phyloP scores from a whole-genome alignment of 2,113 vertebrate species.

The Vidua chalybeata region DNA sequence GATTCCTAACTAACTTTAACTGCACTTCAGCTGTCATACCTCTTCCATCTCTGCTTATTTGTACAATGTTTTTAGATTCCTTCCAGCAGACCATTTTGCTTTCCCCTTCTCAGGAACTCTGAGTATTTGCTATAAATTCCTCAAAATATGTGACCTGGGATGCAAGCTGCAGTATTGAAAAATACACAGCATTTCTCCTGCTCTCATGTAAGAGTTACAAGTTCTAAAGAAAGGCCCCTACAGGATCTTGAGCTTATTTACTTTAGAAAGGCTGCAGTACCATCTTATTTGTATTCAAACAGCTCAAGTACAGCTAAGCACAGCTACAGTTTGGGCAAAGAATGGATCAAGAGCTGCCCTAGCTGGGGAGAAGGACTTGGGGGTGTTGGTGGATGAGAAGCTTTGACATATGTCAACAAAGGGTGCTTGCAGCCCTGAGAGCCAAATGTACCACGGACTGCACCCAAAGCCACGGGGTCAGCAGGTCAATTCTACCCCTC shows the following conservation, averaged over 20 bases:
- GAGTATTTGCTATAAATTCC: background rate
- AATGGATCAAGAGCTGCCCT: rapidly evolving
- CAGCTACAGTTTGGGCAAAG: background rate
- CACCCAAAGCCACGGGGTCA: background rate
- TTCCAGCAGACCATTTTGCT: background rate
- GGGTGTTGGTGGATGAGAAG: background rate
- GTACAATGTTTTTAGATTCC: background rate
- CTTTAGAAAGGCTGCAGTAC: background rate
- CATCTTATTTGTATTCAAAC: background rate
- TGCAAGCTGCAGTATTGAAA: background rate
- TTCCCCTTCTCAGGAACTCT: background rate
- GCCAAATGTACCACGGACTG: no score
- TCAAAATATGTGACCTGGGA: background rate
- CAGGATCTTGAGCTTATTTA: background rate
- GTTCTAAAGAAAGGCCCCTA: background rate
- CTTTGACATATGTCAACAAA: background rate
- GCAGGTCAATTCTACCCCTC: background rate
- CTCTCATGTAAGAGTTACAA: background rate
- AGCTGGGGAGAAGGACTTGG: background rate
- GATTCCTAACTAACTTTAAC: background rate
- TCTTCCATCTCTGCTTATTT: background rate
- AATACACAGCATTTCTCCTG: background rate
- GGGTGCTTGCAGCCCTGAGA: background rate
- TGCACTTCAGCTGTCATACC: background rate
- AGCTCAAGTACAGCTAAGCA: background rate